Conservation (phyloP, 2,888 invertebrate species). For the Megastigmus dorsalis region DNA sequence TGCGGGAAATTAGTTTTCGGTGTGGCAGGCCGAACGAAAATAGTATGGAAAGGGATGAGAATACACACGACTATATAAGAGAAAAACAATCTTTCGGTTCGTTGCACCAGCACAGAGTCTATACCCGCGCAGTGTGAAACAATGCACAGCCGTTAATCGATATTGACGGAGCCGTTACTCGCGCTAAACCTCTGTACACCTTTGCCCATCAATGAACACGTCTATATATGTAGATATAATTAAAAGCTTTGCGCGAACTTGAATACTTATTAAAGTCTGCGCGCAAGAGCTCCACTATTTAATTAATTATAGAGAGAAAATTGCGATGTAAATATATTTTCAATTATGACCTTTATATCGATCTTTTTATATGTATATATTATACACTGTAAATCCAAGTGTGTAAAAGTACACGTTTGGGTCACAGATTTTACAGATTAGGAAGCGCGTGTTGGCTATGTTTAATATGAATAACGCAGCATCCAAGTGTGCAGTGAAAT, state of each 20-base stretch:
- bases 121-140: too few species aligned
- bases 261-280: not conserved
- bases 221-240: not conserved
- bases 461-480: too few species aligned
- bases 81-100: constrained; percentile 34
- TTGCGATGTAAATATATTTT: not conserved
- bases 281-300: not conserved
- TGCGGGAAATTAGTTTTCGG: not conserved
- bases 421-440: too few species aligned
- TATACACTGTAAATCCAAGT: too few species aligned
- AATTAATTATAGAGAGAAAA: not conserved
- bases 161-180: too few species aligned
- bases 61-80: not conserved
- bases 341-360: too few species aligned
- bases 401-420: too few species aligned
- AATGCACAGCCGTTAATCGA: too few species aligned
- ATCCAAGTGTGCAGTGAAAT: too few species aligned
- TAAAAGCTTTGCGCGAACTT: not conserved
- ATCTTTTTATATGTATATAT: too few species aligned
- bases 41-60: not conserved
- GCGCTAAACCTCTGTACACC: constrained; percentile 25
- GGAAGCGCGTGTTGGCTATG: too few species aligned
- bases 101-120: constrained; percentile 6
- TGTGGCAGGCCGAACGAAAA: not conserved
- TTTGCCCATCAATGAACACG: not conserved